Evolutionary conservation across 2,113 vertebrate genomes (phyloP).

Genomic region (Mugil cephalus): DNA sequence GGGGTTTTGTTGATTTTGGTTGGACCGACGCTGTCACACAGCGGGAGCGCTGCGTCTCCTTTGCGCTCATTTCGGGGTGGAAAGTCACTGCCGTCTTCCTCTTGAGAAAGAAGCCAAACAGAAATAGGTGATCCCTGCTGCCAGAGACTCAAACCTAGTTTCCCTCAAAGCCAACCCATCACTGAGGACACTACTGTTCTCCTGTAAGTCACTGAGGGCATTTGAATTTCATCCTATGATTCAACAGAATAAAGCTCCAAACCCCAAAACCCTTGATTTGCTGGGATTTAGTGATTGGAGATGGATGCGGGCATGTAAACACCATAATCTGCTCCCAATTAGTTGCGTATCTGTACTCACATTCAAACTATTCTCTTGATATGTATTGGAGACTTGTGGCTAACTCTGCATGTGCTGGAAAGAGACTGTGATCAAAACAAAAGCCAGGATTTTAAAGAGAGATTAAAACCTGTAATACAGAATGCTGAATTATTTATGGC

Average conservation of each 20-base stretch:
- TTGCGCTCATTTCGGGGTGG: conserved; percentile 59
- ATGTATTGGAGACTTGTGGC: background rate
- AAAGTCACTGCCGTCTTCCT: conserved; percentile 66
- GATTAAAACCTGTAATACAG: background rate
- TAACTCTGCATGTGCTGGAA: background rate
- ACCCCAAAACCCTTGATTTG: background rate
- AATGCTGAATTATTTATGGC: conserved; percentile 25
- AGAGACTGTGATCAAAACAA: background rate
- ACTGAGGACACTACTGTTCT: conserved; percentile 49
- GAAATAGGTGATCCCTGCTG: conserved; percentile 44
- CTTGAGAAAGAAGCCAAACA: conserved; percentile 32
- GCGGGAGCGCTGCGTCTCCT: conserved; percentile 41
- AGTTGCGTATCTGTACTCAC: conserved; percentile 4
- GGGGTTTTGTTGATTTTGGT: conserved; percentile 73
- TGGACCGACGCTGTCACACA: conserved; percentile 59
- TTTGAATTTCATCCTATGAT: conserved; percentile 20
- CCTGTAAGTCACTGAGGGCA: conserved; percentile 27
- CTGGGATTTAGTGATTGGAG: background rate
- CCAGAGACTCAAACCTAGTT: conserved; percentile 30
- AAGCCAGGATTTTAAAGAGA: background rate
- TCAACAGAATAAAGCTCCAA: background rate
- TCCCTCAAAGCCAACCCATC: conserved; percentile 15
- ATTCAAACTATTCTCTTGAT: conserved; percentile 5
- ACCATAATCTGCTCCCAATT: conserved; percentile 26
- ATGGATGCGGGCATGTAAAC: conserved; percentile 11